Conservation (phyloP, 35 echinoderm and acorn worm species). For the Apostichopus parvimensis region DNA sequence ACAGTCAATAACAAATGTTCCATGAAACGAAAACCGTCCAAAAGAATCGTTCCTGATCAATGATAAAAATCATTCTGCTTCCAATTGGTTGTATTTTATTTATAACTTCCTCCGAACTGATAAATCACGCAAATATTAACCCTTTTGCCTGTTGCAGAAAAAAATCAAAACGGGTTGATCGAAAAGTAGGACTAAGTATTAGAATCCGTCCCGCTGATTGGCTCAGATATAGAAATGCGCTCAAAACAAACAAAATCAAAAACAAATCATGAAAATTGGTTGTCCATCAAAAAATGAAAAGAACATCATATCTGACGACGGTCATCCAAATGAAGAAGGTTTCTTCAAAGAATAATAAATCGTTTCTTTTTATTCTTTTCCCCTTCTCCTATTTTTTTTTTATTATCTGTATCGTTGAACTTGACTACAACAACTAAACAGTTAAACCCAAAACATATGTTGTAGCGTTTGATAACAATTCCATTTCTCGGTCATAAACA, state of each 20-base stretch:
- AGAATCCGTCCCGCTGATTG: neutral
- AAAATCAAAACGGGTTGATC: neutral
- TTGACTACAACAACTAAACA: neutral
- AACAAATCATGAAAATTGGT: neutral
- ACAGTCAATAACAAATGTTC: too few relatives aligned
- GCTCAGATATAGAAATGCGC: neutral
- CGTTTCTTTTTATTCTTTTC: neutral
- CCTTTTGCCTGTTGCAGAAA: too few relatives aligned
- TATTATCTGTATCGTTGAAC: neutral
- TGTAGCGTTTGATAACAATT: neutral
- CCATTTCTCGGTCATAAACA: neutral
- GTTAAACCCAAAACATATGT: neutral
- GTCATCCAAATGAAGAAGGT: neutral
- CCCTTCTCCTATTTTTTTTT: neutral
- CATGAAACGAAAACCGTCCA: neutral
- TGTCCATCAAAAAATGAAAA: neutral
- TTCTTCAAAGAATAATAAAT: too few relatives aligned
- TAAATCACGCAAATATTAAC: too few relatives aligned
- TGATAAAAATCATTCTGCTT: too few relatives aligned
- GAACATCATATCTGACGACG: neutral
- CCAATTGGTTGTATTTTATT: too few relatives aligned
- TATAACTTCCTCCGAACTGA: too few relatives aligned
- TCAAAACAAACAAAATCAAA: neutral
- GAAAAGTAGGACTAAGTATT: neutral
- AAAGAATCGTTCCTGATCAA: neutral